A percentile compares a stretch with the other conserved stretches of the same genome.
phyloP scores from a whole-genome alignment of 2,113 vertebrate species.

The Eudyptes chrysolophus region DNA sequence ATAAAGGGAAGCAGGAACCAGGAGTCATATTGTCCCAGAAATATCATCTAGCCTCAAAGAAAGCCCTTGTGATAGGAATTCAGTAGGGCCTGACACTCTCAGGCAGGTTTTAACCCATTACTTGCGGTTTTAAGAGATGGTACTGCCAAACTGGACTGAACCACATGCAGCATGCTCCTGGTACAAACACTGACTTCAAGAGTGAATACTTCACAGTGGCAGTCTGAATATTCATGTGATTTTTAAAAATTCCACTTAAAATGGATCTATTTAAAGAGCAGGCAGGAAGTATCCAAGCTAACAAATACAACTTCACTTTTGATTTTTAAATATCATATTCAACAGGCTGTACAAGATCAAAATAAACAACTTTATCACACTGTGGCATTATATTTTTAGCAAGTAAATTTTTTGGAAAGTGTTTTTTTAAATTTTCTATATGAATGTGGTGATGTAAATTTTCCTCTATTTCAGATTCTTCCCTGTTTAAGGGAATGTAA shows the following conservation, averaged over 20 bases:
- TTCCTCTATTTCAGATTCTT: not conserved
- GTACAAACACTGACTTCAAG: not conserved
- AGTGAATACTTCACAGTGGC: not conserved
- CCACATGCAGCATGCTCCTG: not conserved
- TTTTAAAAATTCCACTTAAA: not conserved
- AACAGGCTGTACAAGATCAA: not conserved
- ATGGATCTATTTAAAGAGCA: not conserved
- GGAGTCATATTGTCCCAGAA: not conserved
- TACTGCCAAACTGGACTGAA: not conserved
- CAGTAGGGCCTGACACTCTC: not conserved
- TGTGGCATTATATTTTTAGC: not conserved
- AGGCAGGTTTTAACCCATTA: not conserved
- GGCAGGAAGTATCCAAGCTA: not conserved
- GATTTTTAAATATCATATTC: not conserved
- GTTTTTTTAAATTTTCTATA: not conserved
- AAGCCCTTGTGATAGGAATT: not conserved
- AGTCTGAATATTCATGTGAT: not conserved
- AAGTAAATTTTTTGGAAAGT: not conserved
- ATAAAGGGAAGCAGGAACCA: not conserved
- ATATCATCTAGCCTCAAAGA: not conserved
- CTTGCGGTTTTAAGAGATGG: not conserved
- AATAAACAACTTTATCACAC: not conserved
- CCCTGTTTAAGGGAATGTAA: not conserved
- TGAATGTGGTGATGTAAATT: not conserved
- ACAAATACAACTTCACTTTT: not conserved